Evolutionary conservation across 53 echinoderm and acorn worm genomes (phyloP).

Genomic region (Hippasteria phrygiana): DNA sequence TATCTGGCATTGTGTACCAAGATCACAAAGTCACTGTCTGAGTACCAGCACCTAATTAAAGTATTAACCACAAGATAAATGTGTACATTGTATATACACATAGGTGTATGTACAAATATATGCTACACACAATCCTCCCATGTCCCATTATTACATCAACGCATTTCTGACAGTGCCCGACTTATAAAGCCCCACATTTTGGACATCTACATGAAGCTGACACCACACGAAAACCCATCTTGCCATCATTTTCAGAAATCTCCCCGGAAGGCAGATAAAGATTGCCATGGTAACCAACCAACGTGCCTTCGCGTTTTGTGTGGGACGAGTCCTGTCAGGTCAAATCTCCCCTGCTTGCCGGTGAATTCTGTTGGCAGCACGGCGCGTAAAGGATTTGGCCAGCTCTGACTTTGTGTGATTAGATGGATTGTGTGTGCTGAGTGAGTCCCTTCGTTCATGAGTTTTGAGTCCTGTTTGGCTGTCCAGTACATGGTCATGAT

Average conservation of each 20-base stretch:
- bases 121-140: background rate
- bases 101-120: background rate
- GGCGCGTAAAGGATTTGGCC: background rate
- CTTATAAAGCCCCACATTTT: background rate
- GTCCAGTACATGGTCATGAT: background rate
- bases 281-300: conserved; percentile 38
- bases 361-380: background rate
- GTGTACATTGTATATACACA: background rate
- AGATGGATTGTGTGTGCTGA: background rate
- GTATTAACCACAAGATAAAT: too few species aligned
- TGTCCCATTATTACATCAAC: too few species aligned
- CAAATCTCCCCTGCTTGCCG: conserved; percentile 1
- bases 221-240: background rate
- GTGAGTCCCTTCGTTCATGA: background rate
- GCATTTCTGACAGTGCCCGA: background rate
- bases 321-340: background rate
- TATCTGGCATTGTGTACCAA: too few species aligned
- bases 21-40: too few species aligned
- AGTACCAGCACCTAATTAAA: too few species aligned
- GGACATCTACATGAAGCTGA: background rate
- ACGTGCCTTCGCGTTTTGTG: conserved; percentile 25
- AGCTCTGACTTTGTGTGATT: conserved; percentile 20
- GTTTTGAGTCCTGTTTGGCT: background rate
- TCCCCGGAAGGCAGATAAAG: conserved; percentile 28
- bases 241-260: conserved; percentile 48